Evolutionary conservation across 2,797 vertebrate genomes (phyloP), one percentile per base, ranked within the genome.

Genomic region (Eutrigla gurnardus): DNA sequence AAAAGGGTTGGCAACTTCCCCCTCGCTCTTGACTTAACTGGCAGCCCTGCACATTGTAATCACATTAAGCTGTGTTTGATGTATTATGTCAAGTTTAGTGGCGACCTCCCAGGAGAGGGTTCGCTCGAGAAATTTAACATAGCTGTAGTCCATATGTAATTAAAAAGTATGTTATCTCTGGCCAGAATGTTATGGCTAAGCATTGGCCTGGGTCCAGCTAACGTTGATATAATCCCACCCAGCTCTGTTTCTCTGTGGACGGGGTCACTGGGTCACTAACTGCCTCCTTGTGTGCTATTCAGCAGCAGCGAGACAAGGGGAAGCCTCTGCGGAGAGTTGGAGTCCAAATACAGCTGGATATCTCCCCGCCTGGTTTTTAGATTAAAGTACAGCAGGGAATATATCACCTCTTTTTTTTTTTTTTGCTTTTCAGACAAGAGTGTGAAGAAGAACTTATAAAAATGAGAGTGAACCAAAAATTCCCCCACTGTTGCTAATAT

Each of bases 101-200:
- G 87, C 90, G 79, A 91, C 92, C 88, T 87, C 78, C 88, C 88
- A 82, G 77, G 81, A 84, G 82, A 92, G 84, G 93, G 94, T 91
- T 93, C 90, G 67, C 82, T 67, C 81, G 60, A 91, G 90, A 94
- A 93, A 92, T 93, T 92, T 93, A 93, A 93, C 91, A 91, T 94
- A 93, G 91, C 90, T 94, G 88, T 93, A 92, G 93, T 78, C 84
- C 75, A 86, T 81, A 91, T 90, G 93, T 94, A 95, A 96, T 96
- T 96, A 95, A 96, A 96, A 96, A 93, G 89, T 91, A 93, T 95
- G 95, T 96, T 96, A 95, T 95, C 94, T 94, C 93, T 93, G 92
- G 86, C 88, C 85, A 91, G 91, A 93, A 94, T 95, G 93, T 95
- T 95, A 94, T 93, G 94, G 92, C 93, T 89, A 92, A 94, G 88